Base-by-base conservation (phyloP, 2,797 vertebrate genomes). In the Microtus obscurus region DNA sequence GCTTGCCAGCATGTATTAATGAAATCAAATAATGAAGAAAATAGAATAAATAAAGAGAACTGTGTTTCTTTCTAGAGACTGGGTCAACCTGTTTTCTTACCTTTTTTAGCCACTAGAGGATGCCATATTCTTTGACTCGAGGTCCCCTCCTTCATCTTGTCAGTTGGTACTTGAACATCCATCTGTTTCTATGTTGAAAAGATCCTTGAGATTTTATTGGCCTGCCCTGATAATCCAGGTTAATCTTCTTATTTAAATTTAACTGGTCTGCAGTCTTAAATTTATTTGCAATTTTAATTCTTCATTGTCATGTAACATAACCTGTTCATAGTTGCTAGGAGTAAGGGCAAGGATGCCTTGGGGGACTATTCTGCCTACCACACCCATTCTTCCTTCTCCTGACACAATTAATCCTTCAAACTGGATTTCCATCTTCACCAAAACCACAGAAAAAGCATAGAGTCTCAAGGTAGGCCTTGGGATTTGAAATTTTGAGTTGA, bases 401-500 rank as follows among this genome's bases (percentile, higher is more conserved):
- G 45, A 79, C 34, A 27, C 2, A 45, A 17, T 34, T 59, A 78
- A 77, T 63, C 25, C 16, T 16, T 61, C 81, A 79, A 87, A 87
- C 6, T 34, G 12, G 14, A 51, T 37, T 59, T 53, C 17, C 48
- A 78, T 69, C 31, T 37, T 87, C 87, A 45, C 25, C 29, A 83
- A 40, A 17, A 40, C 67, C 45, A 53, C 76, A 23, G 21, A 85
- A 77, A 83, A 65, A 77, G 34, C 63, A n/a, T 11, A 43, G 21
- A 73, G 53, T n/a, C 1, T 11, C 87, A 87, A 82, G 3, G 8
- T 16, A 29, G 25, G 16, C 9, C 37, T 37, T 87, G 37, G 63
- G 34, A 91, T 81, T 67, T 85, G 27, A 96, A 77, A 79, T 63
- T 88, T 86, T 82, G 37, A 29, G 0, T 79, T 56, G 1, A 95